Evolutionary conservation across 2,888 invertebrate species (phyloP), one percentile per base, ranked within the genome.

Genomic region (Marronus borbonicus): DNA sequence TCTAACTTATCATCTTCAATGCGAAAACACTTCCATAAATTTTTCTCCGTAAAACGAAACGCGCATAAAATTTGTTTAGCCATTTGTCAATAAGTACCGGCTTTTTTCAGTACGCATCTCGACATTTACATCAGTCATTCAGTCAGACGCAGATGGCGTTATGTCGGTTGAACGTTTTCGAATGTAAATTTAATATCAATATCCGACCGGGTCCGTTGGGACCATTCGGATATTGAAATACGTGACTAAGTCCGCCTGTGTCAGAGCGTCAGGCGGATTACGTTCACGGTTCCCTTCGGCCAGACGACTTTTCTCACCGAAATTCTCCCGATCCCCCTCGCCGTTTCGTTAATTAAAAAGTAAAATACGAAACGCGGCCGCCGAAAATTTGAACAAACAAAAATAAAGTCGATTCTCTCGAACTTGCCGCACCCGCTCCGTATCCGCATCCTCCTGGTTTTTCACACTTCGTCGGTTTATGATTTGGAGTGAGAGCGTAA

Each of bases 101-200:
- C 24, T 44, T 49, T 66, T 58, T 66, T 39, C 10, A 1, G 12
- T 24, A 20, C 20, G 24, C 24, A 49, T 66, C 17, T 17, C 4
- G 52, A 31, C 55, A 55, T 55, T 8, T 55, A 70, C 70, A 70
- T 70, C 70, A 70, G 36, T 70, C 70, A 70, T 31, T 55, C 55
- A 70, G 36, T 52, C 55, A 31, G 55, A 55, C 55, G 55, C 55
- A 52, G 70, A 70, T 52, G 55, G 70, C 36, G 55, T 36, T 52
- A n/a, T 55, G 36, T 65, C 66, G 55, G n/a, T 55, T 70, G 55
- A 70, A 70, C 55, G 70, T 55, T 70, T 70, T 55, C 70, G 31
- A 70, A 70, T 70, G 52, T 55, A 70, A 70, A 70, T 70, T 70
- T 70, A 70, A 70, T 70, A 55, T 70, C 70, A 70, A 70, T 52